Percentiles rank a stretch among this genome's conserved stretches.
Evolutionary conservation across 2,113 vertebrate genomes (phyloP).

Genomic region (Nipponia nippon): DNA sequence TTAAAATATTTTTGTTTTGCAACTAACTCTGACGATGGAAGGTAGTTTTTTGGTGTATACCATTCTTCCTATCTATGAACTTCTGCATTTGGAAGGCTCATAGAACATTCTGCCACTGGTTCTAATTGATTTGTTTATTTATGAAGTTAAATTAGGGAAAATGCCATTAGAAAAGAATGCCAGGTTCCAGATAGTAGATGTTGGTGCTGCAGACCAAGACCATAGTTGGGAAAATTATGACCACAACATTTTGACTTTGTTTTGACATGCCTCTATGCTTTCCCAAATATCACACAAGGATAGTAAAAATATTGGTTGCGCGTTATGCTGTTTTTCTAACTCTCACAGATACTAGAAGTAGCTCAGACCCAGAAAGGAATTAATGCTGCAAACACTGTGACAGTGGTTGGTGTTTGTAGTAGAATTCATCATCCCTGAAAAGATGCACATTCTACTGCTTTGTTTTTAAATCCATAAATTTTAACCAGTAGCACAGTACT

Average conservation of each 20-base stretch:
- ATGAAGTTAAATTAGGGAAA: background rate
- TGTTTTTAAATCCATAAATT: slow-evolving; percentile 16
- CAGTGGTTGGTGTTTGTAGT: background rate
- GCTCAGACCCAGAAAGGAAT: background rate
- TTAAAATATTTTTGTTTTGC: background rate
- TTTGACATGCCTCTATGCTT: background rate
- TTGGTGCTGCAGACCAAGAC: background rate
- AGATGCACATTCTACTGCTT: slow-evolving; percentile 11
- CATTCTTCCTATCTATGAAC: background rate
- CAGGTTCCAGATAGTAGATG: background rate
- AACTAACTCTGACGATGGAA: background rate
- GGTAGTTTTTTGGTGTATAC: background rate
- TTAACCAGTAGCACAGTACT: background rate
- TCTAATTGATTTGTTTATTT: background rate
- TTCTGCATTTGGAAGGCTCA: background rate
- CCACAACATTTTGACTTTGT: background rate
- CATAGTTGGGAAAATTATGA: background rate
- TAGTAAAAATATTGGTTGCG: background rate
- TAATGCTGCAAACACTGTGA: background rate
- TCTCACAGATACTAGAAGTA: background rate
- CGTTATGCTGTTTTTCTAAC: background rate
- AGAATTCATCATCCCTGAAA: slow-evolving; percentile 11
- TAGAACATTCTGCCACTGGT: background rate
- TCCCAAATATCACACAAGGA: background rate
- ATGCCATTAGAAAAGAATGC: background rate